Evolutionary conservation across 2,113 vertebrate species (phyloP).

Genomic region (Pseudopipra pipra): DNA sequence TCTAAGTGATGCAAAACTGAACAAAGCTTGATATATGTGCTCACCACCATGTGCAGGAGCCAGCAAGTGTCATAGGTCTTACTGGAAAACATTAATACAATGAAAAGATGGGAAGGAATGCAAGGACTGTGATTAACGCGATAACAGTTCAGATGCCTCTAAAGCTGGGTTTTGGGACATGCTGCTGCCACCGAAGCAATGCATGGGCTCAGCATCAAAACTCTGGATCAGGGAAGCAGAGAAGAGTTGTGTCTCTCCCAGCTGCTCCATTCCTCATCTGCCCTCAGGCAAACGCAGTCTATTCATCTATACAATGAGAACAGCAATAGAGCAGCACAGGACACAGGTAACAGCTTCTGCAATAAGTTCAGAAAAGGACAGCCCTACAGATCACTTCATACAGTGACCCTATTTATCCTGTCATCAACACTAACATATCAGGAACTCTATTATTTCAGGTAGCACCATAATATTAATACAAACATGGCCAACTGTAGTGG

Average conservation of each 20-base stretch:
- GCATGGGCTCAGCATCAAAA: accelerated
- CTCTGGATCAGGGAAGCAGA: neutral
- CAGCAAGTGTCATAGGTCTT: neutral
- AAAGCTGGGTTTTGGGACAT: neutral
- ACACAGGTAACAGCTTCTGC: neutral
- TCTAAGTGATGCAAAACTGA: constrained; percentile 9
- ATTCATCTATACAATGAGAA: neutral
- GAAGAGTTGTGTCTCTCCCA: neutral
- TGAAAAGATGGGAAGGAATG: neutral
- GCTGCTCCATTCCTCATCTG: accelerated
- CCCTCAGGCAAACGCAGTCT: neutral
- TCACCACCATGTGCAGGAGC: neutral
- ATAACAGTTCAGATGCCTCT: neutral
- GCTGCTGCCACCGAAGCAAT: neutral
- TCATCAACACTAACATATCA: neutral
- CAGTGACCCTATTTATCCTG: neutral
- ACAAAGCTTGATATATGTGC: neutral
- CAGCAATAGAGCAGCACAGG: neutral
- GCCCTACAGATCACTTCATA: neutral
- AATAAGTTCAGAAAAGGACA: neutral
- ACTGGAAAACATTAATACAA: neutral
- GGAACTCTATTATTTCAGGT: neutral
- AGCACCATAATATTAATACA: neutral
- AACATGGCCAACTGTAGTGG: neutral
- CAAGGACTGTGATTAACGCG: neutral